Base-by-base conservation (phyloP, 2,888 invertebrate species). In the Disparrhopalites patrizii region DNA sequence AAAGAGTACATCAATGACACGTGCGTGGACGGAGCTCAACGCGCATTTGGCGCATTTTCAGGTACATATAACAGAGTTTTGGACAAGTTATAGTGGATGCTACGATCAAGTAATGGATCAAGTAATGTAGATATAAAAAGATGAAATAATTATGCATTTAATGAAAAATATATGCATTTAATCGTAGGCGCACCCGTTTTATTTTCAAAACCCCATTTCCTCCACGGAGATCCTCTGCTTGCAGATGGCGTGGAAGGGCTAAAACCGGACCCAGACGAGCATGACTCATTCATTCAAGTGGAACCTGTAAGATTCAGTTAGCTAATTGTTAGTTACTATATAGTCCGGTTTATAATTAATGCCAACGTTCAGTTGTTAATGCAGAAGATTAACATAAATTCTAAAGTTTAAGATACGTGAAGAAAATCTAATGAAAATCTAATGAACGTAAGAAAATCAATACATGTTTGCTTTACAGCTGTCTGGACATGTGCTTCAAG, bases 201-300 rank as follows among this genome's bases (percentile, higher is more conserved):
- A 4, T 36, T 57, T 27, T 57, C 57, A 2, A 57, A 57, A 27
- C 57, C 57, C 3, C 57, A 57, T 57, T 57, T 57, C 57, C n/a
- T 57, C 10, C 38, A 57, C 18, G 57, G 33, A 20, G 30, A 31
- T 4, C 38, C 7, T n/a, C 3, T 15, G 4, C 38, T 57, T 31
- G 8, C n/a, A 13, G 38, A 38, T 18, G 20, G 4, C 2, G 27
- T 57, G 18, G 33, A 57, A 3, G 57, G 57, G 2, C 23, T 57
- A 2, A 8, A 57, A 7, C 23, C 36, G 1, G 23, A 4, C 23
- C 2, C 38, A 25, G 36, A 36, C 8, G 20, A 18, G 2, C 57
- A 57, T 36, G 57, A 57, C 20, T 33, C 57, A 23, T 7, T 4
- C 23, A 23, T 18, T 25, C 38, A 57, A 18, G 57, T 57, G 2